Percentiles rank a stretch among this genome's conserved stretches.
These are phyloP conservation scores for Drosophila nigritarsus DNA, from an alignment of 2,888 invertebrate species.

Conservation along the genomic window DNA sequence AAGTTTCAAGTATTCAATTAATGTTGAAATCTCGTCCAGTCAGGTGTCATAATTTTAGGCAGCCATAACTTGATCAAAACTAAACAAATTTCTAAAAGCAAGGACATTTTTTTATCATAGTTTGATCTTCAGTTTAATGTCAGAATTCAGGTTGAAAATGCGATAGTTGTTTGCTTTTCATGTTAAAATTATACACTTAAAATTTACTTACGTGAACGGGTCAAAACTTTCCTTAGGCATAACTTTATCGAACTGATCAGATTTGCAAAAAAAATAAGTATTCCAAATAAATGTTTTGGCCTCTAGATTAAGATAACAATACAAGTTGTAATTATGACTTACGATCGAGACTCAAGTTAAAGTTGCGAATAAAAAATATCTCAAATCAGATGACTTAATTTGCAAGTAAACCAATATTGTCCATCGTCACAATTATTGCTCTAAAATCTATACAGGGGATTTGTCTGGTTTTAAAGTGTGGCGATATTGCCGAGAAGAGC, in stretches of 20 bases:
- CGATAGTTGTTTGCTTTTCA: neutral
- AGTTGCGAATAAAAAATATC: neutral
- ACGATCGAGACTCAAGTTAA: neutral
- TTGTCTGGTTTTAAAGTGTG: neutral
- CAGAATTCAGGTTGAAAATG: neutral
- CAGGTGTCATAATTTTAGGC: neutral
- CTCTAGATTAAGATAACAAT: no score
- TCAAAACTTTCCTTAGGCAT: no score
- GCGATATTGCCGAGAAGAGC: conserved; percentile 7
- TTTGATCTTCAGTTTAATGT: neutral
- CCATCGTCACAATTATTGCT: conserved; percentile 9
- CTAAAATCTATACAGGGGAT: conserved; percentile 12
- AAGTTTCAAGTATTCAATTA: neutral
- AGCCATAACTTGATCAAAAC: neutral
- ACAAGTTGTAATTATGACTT: no score
- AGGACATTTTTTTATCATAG: neutral
- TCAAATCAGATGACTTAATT: neutral
- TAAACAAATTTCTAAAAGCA: neutral
- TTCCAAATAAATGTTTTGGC: no score
- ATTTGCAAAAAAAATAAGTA: no score
- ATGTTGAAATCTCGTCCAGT: neutral
- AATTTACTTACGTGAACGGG: no score
- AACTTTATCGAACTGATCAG: no score
- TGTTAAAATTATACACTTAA: neutral
- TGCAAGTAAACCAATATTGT: neutral